Conservation (phyloP, 2,888 invertebrate species). For the Sarcophaga variegata region DNA sequence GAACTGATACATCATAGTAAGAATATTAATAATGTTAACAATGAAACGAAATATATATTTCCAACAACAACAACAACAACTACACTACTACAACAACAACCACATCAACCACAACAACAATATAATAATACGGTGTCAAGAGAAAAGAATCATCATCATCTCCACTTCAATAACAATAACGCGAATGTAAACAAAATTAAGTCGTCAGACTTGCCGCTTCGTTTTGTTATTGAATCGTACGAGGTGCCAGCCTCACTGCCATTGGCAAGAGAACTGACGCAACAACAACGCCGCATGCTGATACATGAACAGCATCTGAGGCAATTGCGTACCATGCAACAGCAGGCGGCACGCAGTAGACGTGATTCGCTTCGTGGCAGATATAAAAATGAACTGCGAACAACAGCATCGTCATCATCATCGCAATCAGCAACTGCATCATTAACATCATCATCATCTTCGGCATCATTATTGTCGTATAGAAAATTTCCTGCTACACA, state of each 20-base stretch:
- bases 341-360: constrained; percentile 78
- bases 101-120: constrained; percentile 54
- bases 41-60: constrained; percentile 44
- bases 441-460: constrained; percentile 62
- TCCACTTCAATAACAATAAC: constrained; percentile 62
- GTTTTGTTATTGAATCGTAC: constrained; percentile 76
- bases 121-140: constrained; percentile 48
- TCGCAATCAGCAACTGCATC: constrained; percentile 57
- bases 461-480: constrained; percentile 33
- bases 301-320: constrained; percentile 65
- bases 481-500: constrained; percentile 41
- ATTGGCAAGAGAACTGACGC: constrained; percentile 57
- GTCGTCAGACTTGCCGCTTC: constrained; percentile 66
- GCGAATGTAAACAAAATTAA: constrained; percentile 69
- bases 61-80: constrained; percentile 42
- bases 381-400: constrained; percentile 54
- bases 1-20: constrained; percentile 65
- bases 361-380: constrained; percentile 75
- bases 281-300: constrained; percentile 70
- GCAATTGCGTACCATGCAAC: constrained; percentile 68
- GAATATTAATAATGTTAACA: constrained; percentile 53
- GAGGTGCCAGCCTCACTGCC: constrained; percentile 76
- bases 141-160: constrained; percentile 44
- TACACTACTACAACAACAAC: constrained; percentile 25
- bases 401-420: constrained; percentile 65